phyloP scores from a whole-genome alignment of 2,797 vertebrate species.

The Lycodopsis pacificus region DNA sequence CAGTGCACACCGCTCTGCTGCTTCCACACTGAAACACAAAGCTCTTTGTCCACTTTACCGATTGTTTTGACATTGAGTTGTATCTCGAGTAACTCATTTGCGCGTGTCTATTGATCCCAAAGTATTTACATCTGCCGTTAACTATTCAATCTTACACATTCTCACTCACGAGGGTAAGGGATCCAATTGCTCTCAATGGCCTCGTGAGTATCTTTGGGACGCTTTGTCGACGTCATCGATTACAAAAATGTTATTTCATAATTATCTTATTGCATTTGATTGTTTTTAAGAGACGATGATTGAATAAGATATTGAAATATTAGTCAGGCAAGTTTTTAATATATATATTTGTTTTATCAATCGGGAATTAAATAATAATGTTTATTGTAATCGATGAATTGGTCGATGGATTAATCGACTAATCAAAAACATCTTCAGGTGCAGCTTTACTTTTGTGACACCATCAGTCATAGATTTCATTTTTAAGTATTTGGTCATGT shows the following conservation, averaged over 20 bases:
- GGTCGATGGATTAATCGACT: background rate
- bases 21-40: constrained; percentile 5
- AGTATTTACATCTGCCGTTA: background rate
- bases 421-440: background rate
- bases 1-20: constrained; percentile 1
- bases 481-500: background rate
- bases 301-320: background rate
- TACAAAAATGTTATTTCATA: background rate
- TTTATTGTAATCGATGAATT: background rate
- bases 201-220: background rate
- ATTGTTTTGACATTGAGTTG: background rate
- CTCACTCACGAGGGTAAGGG: background rate
- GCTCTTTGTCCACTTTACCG: constrained; percentile 25
- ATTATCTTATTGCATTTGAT: too few relatives aligned
- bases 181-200: background rate
- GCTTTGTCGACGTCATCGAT: background rate
- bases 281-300: background rate
- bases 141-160: background rate
- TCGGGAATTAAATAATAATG: too few relatives aligned
- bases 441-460: background rate
- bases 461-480: background rate
- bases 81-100: background rate
- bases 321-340: too few relatives aligned
- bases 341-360: too few relatives aligned
- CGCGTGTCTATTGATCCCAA: background rate